Conservation (phyloP, 1,140 invertebrate species). For the Cephus cinctus region DNA sequence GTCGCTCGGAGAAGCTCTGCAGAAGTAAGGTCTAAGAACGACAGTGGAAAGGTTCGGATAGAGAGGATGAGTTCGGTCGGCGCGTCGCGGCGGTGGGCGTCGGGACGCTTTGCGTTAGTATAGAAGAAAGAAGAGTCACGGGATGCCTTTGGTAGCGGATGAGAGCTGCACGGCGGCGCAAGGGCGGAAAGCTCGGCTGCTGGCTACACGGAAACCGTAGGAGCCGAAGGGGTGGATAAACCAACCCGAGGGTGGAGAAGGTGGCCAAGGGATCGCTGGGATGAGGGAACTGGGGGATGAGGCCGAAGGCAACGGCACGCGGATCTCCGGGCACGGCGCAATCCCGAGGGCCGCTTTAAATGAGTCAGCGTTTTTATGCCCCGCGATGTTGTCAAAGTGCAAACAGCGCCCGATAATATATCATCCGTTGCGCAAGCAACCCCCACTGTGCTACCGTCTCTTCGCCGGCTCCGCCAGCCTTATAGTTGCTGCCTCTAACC, state of each 20-base stretch:
- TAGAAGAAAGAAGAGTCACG: slow-evolving; percentile 48
- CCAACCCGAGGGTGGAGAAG: slow-evolving; percentile 29
- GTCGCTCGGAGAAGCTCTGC: slow-evolving; percentile 19
- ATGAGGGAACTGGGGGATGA: slow-evolving; percentile 16
- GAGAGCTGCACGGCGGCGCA: slow-evolving; percentile 10
- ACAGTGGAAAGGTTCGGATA: too few relatives aligned
- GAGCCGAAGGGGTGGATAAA: slow-evolving; percentile 16
- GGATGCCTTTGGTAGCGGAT: slow-evolving; percentile 26
- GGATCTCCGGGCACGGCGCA: slow-evolving; percentile 29
- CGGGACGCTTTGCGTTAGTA: slow-evolving; percentile 31
- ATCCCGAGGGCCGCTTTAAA: slow-evolving; percentile 57
- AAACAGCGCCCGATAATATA: slow-evolving; percentile 57
- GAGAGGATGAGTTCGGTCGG: slow-evolving; percentile 31
- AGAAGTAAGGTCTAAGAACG: not conserved
- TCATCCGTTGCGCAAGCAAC: slow-evolving; percentile 50
- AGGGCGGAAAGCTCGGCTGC: too few relatives aligned
- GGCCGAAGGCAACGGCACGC: slow-evolving; percentile 28
- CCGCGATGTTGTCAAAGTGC: slow-evolving; percentile 58
- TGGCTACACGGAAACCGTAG: too few relatives aligned
- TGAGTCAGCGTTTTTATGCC: slow-evolving; percentile 59
- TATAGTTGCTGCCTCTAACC: not conserved
- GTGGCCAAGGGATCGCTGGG: slow-evolving; percentile 20
- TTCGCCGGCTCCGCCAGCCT: not conserved
- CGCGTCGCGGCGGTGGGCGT: too few relatives aligned
- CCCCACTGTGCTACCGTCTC: too few relatives aligned